Conservation (phyloP, 2,888 invertebrate species). For the Lithophane semibrunnea region DNA sequence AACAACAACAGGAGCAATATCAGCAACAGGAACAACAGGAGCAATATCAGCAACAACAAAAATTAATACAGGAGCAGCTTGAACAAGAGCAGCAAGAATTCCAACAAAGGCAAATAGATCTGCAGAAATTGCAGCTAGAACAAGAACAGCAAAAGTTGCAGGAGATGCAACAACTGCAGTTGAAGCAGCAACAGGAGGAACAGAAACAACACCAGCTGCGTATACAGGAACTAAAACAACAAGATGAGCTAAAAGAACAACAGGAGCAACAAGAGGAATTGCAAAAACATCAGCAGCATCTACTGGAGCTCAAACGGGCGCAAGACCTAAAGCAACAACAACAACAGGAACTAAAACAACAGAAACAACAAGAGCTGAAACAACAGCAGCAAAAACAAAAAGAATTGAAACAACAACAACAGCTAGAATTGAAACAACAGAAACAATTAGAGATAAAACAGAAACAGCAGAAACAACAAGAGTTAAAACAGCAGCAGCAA, state of each 20-base stretch:
- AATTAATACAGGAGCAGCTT: slow-evolving; percentile 24
- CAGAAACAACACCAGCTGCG: slow-evolving; percentile 32
- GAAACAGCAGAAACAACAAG: slow-evolving; percentile 44
- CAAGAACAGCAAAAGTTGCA: slow-evolving; percentile 29
- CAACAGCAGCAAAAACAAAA: slow-evolving; percentile 34
- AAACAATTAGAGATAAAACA: slow-evolving; percentile 29
- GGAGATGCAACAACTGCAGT: slow-evolving; percentile 32
- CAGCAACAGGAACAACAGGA: slow-evolving; percentile 37
- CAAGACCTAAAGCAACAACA: slow-evolving; percentile 37
- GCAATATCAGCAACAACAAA: slow-evolving; percentile 33
- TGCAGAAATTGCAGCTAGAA: slow-evolving; percentile 24
- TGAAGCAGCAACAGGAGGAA: slow-evolving; percentile 42
- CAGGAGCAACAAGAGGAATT: slow-evolving; percentile 53
- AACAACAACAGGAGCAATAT: slow-evolving; percentile 15
- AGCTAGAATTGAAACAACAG: slow-evolving; percentile 35
- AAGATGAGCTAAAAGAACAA: slow-evolving; percentile 47
- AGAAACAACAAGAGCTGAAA: slow-evolving; percentile 37
- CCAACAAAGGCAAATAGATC: slow-evolving; percentile 32
- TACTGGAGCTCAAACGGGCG: slow-evolving; percentile 51
- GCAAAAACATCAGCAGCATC: slow-evolving; percentile 56
- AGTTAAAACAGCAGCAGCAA: slow-evolving; percentile 27
- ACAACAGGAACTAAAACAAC: slow-evolving; percentile 41
- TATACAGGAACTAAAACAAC: slow-evolving; percentile 37
- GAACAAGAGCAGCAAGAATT: slow-evolving; percentile 38
- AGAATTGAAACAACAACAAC: slow-evolving; percentile 42